Evolutionary conservation across 2,113 vertebrate genomes (phyloP).

Genomic region (Philantomba maxwellii): DNA sequence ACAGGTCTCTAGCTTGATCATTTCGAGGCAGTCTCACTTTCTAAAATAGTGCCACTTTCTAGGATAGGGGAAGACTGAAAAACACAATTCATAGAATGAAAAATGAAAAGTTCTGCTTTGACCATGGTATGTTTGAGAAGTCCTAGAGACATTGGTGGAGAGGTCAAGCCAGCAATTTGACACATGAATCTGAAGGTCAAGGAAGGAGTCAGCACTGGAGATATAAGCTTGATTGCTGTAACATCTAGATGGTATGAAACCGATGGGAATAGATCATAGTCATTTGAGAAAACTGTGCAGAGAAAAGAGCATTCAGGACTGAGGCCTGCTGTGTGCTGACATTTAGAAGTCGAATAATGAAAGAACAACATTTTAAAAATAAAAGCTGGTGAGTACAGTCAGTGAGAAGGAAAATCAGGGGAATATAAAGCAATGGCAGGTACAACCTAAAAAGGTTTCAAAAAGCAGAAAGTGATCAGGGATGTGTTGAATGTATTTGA

Average conservation of each 20-base stretch:
- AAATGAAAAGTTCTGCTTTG: not conserved
- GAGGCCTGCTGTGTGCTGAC: not conserved
- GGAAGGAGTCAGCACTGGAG: not conserved
- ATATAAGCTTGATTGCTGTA: not conserved
- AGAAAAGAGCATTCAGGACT: not conserved
- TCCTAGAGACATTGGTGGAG: not conserved
- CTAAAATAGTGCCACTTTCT: not conserved
- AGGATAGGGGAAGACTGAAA: not conserved
- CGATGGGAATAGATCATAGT: not conserved
- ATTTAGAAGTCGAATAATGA: not conserved
- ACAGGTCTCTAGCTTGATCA: not conserved
- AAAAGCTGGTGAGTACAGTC: not conserved
- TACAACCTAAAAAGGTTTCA: not conserved
- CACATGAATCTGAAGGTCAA: not conserved
- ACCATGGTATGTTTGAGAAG: not conserved
- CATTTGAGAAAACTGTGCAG: not conserved
- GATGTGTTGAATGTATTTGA: not conserved
- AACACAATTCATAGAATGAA: not conserved
- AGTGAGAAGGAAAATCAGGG: not conserved
- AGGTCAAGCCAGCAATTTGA: not conserved
- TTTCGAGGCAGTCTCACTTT: not conserved
- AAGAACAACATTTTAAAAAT: not conserved
- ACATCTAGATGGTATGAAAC: not conserved
- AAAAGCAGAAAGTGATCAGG: not conserved
- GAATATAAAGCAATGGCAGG: not conserved